Percentiles rank a stretch among this genome's conserved stretches.
phyloP scores from a whole-genome alignment of 2,888 invertebrate species.

The Autographa pulchrina region DNA sequence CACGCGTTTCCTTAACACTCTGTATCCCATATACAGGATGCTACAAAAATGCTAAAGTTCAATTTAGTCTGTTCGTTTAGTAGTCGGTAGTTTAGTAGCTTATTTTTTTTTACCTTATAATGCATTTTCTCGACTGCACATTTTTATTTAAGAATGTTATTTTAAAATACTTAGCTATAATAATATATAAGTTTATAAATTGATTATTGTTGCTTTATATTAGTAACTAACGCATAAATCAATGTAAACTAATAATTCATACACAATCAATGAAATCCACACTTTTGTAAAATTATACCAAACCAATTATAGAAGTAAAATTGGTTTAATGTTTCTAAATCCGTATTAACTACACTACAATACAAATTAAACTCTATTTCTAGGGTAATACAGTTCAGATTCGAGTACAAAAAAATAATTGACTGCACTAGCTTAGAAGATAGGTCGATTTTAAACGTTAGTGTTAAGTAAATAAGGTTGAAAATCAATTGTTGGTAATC shows the following conservation, averaged over 20 bases:
- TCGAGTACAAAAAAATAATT: neutral
- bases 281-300: constrained; percentile 37
- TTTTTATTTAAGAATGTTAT: no score
- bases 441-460: constrained; percentile 3
- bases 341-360: neutral
- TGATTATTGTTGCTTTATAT: no score
- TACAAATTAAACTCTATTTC: constrained; percentile 8
- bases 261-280: constrained; percentile 29
- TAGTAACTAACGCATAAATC: no score
- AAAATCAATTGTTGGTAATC: constrained; percentile 11
- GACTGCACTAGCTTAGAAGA: neutral
- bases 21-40: no score
- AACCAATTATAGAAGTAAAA: constrained; percentile 34
- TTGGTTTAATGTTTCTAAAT: neutral
- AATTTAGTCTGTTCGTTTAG: no score
- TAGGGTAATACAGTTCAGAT: neutral
- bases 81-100: no score
- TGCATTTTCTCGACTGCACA: no score
- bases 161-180: no score
- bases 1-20: no score
- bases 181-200: no score
- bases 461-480: neutral
- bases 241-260: neutral
- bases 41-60: no score
- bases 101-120: no score